Base-by-base conservation (phyloP, 2,888 invertebrate genomes). In the Julus scandinavius region DNA sequence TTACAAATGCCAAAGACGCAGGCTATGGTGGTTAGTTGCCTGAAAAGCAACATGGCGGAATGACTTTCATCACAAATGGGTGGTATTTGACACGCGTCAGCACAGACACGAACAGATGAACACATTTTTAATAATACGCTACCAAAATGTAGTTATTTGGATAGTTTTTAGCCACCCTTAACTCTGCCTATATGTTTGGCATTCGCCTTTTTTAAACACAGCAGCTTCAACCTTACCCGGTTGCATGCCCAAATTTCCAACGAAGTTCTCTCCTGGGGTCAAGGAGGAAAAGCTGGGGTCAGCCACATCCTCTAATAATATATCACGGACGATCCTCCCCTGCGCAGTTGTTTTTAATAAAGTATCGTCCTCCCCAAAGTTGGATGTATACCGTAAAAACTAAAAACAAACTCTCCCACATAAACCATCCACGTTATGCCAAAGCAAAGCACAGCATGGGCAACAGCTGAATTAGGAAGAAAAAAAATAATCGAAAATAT, bases 291-390 rank as follows among this genome's bases (percentile, higher is more conserved):
- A 58, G 58, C 17, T 29, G 58, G 58, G 58, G 58, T 58, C 58
- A 58, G 58, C 58, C 58, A 58, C 58, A 58, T 58, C 58, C n/a
- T n/a, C 58, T 58, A 58, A 58, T n/a, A 58, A 58, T 58, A 58
- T n/a, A 58, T 58, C 58, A 58, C 58, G n/a, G 58, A 58, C 58
- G 58, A 58, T 5, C 58, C 58, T 58, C 58, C 58, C 58, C 58
- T 58, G 58, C 58, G 58, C 13, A 58, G 58, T 58, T 58, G 58
- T 58, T 58, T 29, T 58, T 58, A 58, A 58, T 58, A n/a, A 58
- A 58, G 58, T 58, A 58, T 58, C 58, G 58, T 58, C 58, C 58
- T n/a, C 17, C 58, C 58, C 54, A 17, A n/a, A 4, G 29, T 29
- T 29, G 29, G 29, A n/a, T n/a, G n/a, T 58, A 17, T 13, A 58